Percentiles rank a stretch among this genome's conserved stretches.
Evolutionary conservation across 2,888 invertebrate species (phyloP).

Genomic region (Falcaria lacertinaria): DNA sequence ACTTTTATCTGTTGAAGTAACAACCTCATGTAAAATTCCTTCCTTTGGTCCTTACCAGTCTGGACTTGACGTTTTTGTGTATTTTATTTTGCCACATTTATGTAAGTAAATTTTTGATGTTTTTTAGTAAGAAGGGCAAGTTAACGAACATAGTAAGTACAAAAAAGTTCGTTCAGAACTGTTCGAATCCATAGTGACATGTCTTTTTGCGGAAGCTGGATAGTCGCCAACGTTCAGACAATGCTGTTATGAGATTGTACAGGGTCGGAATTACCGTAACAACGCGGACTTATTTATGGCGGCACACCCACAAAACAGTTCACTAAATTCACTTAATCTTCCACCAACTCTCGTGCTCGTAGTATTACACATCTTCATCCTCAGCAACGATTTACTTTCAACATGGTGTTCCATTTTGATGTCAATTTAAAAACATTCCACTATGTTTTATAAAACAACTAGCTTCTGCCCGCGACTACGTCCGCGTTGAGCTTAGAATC

Average conservation of each 20-base stretch:
- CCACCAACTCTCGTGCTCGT: too few species aligned
- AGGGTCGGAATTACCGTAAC: conserved; percentile 30
- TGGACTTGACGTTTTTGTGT: too few species aligned
- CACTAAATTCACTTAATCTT: conserved; percentile 15
- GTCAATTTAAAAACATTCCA: background rate
- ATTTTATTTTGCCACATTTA: too few species aligned
- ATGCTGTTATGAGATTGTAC: conserved; percentile 52
- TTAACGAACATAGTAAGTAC: background rate
- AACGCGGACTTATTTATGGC: conserved; percentile 27
- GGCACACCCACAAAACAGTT: conserved; percentile 12
- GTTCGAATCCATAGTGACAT: conserved; percentile 19
- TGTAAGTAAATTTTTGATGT: too few species aligned
- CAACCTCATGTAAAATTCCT: too few species aligned
- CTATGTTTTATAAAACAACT: background rate
- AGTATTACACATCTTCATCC: conserved; percentile 13
- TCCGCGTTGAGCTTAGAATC: too few species aligned
- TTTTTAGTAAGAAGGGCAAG: background rate
- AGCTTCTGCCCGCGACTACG: too few species aligned
- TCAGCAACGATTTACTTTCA: background rate
- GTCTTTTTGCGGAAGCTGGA: conserved; percentile 43
- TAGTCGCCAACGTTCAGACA: conserved; percentile 44
- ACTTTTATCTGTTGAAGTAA: too few species aligned
- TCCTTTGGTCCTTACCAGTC: too few species aligned
- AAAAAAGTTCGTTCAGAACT: conserved; percentile 22
- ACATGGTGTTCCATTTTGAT: background rate